A percentile compares a stretch with the other conserved stretches of the same genome.
phyloP scores from a whole-genome alignment of 2,888 invertebrate genomes.

The Vesta saturnalis region DNA sequence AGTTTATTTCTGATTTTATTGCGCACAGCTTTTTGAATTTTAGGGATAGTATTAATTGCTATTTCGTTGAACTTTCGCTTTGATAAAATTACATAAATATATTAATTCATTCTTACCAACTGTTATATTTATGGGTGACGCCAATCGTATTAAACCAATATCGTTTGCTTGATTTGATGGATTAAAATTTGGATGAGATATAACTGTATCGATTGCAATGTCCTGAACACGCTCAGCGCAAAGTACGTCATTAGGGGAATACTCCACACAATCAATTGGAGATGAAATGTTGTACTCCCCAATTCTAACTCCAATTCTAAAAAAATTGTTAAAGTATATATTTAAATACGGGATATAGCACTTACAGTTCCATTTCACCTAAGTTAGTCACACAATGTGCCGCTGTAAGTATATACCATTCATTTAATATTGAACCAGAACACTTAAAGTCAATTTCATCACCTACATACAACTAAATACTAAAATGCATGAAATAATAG shows the following conservation, averaged over 20 bases:
- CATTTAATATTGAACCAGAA: constrained; percentile 64
- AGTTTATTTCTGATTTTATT: too few species aligned
- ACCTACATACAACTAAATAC: constrained; percentile 38
- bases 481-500: constrained; percentile 60
- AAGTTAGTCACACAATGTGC: constrained; percentile 67
- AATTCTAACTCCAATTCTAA: constrained; percentile 68
- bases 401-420: constrained; percentile 64
- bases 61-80: too few species aligned
- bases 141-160: constrained; percentile 66
- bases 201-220: constrained; percentile 63
- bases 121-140: constrained; percentile 55
- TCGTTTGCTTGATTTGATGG: constrained; percentile 62
- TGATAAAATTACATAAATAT: too few species aligned
- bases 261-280: constrained; percentile 61
- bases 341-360: not conserved
- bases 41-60: too few species aligned
- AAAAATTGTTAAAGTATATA: constrained; percentile 24
- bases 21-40: too few species aligned
- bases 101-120: constrained; percentile 49
- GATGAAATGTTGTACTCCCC: constrained; percentile 69
- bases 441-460: constrained; percentile 58
- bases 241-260: not conserved
- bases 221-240: constrained; percentile 65
- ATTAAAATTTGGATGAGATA: constrained; percentile 67
- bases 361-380: constrained; percentile 54